Percentiles rank a stretch among this genome's conserved stretches.
Evolutionary conservation across 2,888 invertebrate species (phyloP).

Genomic region (Mamestra brassicae): DNA sequence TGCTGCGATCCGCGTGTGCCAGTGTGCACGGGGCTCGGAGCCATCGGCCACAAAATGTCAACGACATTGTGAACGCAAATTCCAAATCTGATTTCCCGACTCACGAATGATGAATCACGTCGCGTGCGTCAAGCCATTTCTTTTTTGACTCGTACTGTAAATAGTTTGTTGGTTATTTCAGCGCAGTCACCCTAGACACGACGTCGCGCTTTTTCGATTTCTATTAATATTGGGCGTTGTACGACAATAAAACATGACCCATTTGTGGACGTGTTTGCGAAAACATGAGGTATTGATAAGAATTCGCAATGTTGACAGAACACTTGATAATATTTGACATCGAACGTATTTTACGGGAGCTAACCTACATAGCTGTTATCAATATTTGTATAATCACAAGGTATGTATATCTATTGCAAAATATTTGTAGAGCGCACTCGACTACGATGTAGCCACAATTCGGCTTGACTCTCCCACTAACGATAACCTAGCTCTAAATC

Average conservation of each 20-base stretch:
- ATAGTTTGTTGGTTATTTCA: conserved; percentile 77
- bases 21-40: conserved; percentile 68
- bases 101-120: conserved; percentile 85
- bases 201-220: conserved; percentile 75
- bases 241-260: conserved; percentile 84
- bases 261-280: conserved; percentile 82
- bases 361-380: conserved; percentile 88
- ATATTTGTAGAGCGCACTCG: conserved; percentile 71
- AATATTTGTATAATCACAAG: conserved; percentile 84
- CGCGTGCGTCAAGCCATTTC: conserved; percentile 82
- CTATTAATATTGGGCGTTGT: conserved; percentile 71
- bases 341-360: conserved; percentile 84
- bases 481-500: conserved; percentile 40
- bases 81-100: conserved; percentile 81
- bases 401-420: conserved; percentile 77
- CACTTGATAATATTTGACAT: conserved; percentile 88
- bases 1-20: conserved; percentile 63
- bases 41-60: conserved; percentile 84
- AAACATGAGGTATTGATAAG: conserved; percentile 84
- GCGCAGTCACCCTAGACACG: conserved; percentile 76
- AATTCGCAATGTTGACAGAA: conserved; percentile 85
- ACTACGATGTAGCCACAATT: conserved; percentile 47
- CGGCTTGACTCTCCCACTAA: conserved; percentile 40
- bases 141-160: conserved; percentile 77
- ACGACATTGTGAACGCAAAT: conserved; percentile 83